These are phyloP conservation scores for Limanda limanda DNA, from an alignment of 2,113 vertebrate genomes.

Conservation along the genomic window DNA sequence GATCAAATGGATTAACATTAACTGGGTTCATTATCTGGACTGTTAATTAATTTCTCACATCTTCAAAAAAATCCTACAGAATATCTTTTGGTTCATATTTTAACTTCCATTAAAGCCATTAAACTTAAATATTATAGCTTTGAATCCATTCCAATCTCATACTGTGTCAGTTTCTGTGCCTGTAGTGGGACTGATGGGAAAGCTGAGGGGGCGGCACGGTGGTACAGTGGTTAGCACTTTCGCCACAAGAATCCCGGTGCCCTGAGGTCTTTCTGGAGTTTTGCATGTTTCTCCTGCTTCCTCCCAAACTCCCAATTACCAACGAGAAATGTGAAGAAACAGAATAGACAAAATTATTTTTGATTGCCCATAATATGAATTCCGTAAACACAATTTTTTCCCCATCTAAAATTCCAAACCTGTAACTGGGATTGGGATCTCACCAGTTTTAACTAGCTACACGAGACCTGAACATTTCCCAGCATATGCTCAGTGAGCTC, in stretches of 20 bases:
- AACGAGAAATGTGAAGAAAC: no score
- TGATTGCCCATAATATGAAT: no score
- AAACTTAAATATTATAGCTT: slow-evolving; percentile 1
- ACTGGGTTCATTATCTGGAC: slow-evolving; percentile 23
- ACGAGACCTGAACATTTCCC: slow-evolving; percentile 6
- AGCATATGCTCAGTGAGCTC: slow-evolving; percentile 24
- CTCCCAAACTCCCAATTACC: no score
- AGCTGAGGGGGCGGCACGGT: no score
- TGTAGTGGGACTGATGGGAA: background rate
- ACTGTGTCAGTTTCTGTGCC: background rate
- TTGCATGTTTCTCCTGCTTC: background rate
- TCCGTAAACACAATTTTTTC: no score
- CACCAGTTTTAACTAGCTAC: background rate
- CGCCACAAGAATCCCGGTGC: no score
- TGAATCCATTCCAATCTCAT: background rate
- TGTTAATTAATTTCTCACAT: slow-evolving; percentile 27
- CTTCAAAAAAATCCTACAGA: background rate
- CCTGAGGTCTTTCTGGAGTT: no score
- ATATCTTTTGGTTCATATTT: background rate
- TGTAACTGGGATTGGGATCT: slow-evolving; percentile 26
- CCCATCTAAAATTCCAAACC: background rate
- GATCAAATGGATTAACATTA: slow-evolving; percentile 27
- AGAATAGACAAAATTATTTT: no score
- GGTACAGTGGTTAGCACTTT: no score
- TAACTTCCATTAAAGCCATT: background rate